Base-by-base conservation (phyloP, 2,113 vertebrate species). In the Ctenodactylus gundi region DNA sequence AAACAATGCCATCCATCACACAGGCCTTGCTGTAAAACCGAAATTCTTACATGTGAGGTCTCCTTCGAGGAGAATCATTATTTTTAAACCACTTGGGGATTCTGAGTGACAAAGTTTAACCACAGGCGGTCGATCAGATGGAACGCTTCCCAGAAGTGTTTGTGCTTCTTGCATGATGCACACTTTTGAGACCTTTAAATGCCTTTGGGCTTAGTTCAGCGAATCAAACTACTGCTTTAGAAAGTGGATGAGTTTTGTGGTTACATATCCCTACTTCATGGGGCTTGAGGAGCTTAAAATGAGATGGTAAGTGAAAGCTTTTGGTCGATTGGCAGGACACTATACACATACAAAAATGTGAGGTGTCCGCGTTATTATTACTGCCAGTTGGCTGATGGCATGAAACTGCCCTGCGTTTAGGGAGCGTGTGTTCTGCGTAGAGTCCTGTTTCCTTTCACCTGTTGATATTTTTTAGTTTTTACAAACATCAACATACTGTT, bases 21-120 rank as follows among this genome's bases (percentile, higher is more conserved):
- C 34, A 93, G 75, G 68, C 87, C 65, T 95, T 86, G 85, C 75
- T 95, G 0, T 90, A 78, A 97, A 96, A 81, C 65, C 65, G 85
- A 91, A 64, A 73, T 88, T 95, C 92, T 95, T 91, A 67, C 82
- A 85, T 94, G 82, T 36, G 85, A 91, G 82, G 90, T 90, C 94
- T 96, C 67, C 55, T 95, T 46, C 9, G 51, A 55, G 84, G 85
- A 81, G 77, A 94, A 82, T 82, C 85, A 82, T 95, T 84, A 91
- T 92, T 94, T 85, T 88, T 44, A 95, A 97, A 88, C 81, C 88
- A 70, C 90, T 70, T 64, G 88, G 84, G 92, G 87, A 82, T 96
- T 95, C 90, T 95, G 97, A 88, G 81, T 96, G 97, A 97, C 98
- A 95, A 77, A 93, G 92, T 91, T 85, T 92, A 97, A 95, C 96